Evolutionary conservation across 2,888 invertebrate species (phyloP).

Genomic region (Agrotis puta): DNA sequence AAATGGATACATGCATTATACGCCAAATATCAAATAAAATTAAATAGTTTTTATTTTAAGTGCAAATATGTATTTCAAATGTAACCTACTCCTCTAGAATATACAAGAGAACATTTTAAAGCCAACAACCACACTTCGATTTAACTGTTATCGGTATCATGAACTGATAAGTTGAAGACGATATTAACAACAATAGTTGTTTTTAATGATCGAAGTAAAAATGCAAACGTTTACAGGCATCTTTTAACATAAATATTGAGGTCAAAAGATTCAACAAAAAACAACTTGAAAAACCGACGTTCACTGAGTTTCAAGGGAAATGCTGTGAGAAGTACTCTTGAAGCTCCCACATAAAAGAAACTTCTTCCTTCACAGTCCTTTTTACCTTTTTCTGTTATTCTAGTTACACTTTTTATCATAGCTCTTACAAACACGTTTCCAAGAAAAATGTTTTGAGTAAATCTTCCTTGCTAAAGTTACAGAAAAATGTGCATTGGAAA

Average conservation of each 20-base stretch:
- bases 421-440: slow-evolving; percentile 28
- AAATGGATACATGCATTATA: too few relatives aligned
- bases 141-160: too few relatives aligned
- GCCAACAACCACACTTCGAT: neutral
- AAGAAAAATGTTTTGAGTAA: slow-evolving; percentile 11
- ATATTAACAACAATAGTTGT: too few relatives aligned
- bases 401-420: slow-evolving; percentile 22
- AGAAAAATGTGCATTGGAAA: slow-evolving; percentile 2
- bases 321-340: slow-evolving; percentile 17
- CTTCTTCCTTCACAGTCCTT: slow-evolving; percentile 15
- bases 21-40: too few relatives aligned
- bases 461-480: neutral
- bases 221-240: neutral
- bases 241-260: slow-evolving; percentile 13
- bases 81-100: neutral
- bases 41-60: too few relatives aligned
- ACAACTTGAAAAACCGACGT: slow-evolving; percentile 29
- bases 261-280: slow-evolving; percentile 40
- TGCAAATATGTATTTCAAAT: too few relatives aligned
- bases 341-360: slow-evolving; percentile 42
- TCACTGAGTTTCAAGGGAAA: slow-evolving; percentile 37
- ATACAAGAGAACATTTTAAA: neutral
- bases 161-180: too few relatives aligned
- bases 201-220: too few relatives aligned
- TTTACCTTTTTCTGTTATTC: slow-evolving; percentile 36